Evolutionary conservation across 2,797 vertebrate genomes (phyloP).

Genomic region (Takifugu ocellatus): DNA sequence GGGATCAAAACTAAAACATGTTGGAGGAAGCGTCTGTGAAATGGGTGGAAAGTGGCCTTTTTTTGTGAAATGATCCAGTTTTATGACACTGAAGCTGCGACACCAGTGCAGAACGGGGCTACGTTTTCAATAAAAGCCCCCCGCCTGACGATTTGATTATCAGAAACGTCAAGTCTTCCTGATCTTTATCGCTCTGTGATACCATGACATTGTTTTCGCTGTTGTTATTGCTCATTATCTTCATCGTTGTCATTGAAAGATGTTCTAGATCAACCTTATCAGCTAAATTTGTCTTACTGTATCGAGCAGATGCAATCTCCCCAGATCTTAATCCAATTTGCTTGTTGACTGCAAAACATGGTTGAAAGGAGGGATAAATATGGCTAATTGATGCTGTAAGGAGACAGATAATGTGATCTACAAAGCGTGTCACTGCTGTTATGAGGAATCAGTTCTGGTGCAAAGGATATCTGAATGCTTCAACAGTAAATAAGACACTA

Average conservation of each 20-base stretch:
- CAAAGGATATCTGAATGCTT: neutral
- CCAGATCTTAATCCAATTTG: slow-evolving; percentile 49
- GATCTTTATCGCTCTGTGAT: slow-evolving; percentile 24
- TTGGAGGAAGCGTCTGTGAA: no score
- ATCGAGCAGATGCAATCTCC: slow-evolving; percentile 34
- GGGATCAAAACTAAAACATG: no score
- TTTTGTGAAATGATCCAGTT: no score
- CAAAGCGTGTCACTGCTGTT: slow-evolving; percentile 10
- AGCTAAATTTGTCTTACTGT: slow-evolving; percentile 18
- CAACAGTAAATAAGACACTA: neutral
- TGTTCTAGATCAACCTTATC: slow-evolving; percentile 39
- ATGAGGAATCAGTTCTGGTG: slow-evolving; percentile 1
- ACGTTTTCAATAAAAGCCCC: neutral
- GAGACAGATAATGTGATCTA: slow-evolving; percentile 32
- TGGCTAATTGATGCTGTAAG: slow-evolving; percentile 11
- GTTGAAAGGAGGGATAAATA: slow-evolving; percentile 18
- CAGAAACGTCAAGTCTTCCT: slow-evolving; percentile 2
- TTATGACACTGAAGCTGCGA: no score
- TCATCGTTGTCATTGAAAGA: slow-evolving; percentile 30
- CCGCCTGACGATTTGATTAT: slow-evolving; percentile 14
- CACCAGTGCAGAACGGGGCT: no score
- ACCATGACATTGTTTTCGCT: slow-evolving; percentile 31
- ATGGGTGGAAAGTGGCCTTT: no score
- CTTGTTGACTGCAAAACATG: slow-evolving; percentile 22
- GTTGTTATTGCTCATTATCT: slow-evolving; percentile 4